Evolutionary conservation across 2,113 vertebrate species (phyloP), one percentile per base, ranked within the genome.

Genomic region (Melospiza melodia): DNA sequence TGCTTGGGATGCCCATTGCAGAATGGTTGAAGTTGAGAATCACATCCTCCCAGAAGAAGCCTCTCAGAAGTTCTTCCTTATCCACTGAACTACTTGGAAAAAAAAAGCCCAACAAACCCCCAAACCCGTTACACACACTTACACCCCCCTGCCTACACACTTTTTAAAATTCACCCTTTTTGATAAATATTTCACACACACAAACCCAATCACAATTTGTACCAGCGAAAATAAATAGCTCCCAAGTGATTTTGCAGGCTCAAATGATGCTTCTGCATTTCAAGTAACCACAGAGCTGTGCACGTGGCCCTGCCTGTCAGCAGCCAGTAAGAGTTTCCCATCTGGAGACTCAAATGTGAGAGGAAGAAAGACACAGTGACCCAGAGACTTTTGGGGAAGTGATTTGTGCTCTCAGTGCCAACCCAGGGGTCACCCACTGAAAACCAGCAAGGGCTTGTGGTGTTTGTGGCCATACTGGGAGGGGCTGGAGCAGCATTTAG

Each of bases 341-440:
- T 35, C 44, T 31, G n/a, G 24, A 83, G 80, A 43, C 5, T 41
- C 10, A 83, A 76, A 81, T 9, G 35, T 11, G 41, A 84, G 67
- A 71, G 43, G 48, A 48, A 43, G 44, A 55, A 25, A 84, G 65
- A n/a, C 39, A 41, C 52, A 10, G 59, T 55, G 84, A 81, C 73
- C 51, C 21, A 73, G 55, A 61, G 9, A 33, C 35, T 15, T 46
- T 11, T 11, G 52, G 48, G 39, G 59, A 76, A 77, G 23, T 24
- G 33, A 13, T 9, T 15, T 2, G 4, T 3, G 23, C 11, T 0
- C 44, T 63, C 4, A 0, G 39, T 15, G 74, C 66, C 63, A 74
- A 23, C 7, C 27, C 27, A 3, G 23, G 25, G n/a, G 15, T 25
- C 27, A 28, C 18, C 27, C 35, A 15, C 58, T 30, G 14, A n/a